These are phyloP conservation scores for Hycleus cichorii DNA, from an alignment of 1,140 invertebrate genomes.

Conservation along the genomic window DNA sequence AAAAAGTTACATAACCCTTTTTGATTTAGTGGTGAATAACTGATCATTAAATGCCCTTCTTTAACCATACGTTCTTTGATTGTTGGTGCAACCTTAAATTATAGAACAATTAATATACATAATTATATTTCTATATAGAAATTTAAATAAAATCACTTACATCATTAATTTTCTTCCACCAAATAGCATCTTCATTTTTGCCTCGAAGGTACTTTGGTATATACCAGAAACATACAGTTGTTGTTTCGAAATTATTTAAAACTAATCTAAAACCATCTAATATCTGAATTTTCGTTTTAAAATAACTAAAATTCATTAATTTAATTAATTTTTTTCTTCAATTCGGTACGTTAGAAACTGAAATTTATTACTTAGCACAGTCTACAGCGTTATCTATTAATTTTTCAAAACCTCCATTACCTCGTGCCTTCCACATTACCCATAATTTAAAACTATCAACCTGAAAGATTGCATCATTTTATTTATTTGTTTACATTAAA, in stretches of 20 bases:
- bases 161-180: conserved; percentile 59
- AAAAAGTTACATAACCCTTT: conserved; percentile 75
- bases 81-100: conserved; percentile 64
- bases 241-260: conserved; percentile 55
- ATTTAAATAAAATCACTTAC: conserved; percentile 38
- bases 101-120: conserved; percentile 10
- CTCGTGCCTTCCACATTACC: conserved; percentile 83
- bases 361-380: conserved; percentile 41
- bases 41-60: conserved; percentile 73
- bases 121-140: too few species aligned
- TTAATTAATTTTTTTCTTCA: background rate
- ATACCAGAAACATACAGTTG: conserved; percentile 92
- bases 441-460: conserved; percentile 90
- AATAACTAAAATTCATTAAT: conserved; percentile 14
- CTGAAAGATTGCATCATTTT: conserved; percentile 34
- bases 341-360: background rate
- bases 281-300: conserved; percentile 13
- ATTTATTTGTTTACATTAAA: background rate
- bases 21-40: conserved; percentile 69
- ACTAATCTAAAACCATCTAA: conserved; percentile 31
- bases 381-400: conserved; percentile 59
- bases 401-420: conserved; percentile 49
- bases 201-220: conserved; percentile 67
- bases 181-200: conserved; percentile 52
- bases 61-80: conserved; percentile 78